Base-by-base conservation (phyloP, 2,113 vertebrate species). In the Lepus europaeus region DNA sequence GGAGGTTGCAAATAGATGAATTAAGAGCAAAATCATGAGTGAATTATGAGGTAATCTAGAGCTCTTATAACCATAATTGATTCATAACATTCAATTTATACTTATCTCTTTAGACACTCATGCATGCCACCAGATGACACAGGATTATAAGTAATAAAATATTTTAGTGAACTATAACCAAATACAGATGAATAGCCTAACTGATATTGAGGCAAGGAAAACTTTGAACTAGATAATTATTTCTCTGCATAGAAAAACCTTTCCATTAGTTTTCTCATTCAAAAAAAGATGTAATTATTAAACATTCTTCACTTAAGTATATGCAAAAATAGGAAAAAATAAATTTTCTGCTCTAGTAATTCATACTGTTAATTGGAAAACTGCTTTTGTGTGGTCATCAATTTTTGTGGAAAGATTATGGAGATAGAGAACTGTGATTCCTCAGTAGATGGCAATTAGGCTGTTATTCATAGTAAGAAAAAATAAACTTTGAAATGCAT, bases 71-170 rank as follows among this genome's bases (percentile, higher is more conserved):
- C 19, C 10, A 92, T 94, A 90, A 92, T 89, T 51, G 69, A 92
- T 85, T 88, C 64, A 95, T 88, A 81, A 91, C 93, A 88, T 95
- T 93, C 78, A 92, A 87, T 92, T 96, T 95, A 59, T 39, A 81
- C 39, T 82, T 86, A 92, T 95, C 33, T 90, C 90, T 79, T 85
- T 19, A 69, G 90, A 88, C 39, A 79, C 53, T 92, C 63, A 90
- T 36, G 61, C 45, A 59, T 96, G 72, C 56, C 33, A 86, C n/a
- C 64, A 88, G n/a, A 77, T 5, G 29, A 88, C 64, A 92, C 20
- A 70, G 78, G 25, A 45, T 63, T 88, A 9, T 73, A 95, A 87
- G 31, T 77, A 93, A 92, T 73, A 88, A 87, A 93, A 93, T 84
- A 90, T 94, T 92, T 49, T 68, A 88, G 89, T 45, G 64, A 91